Percentiles rank a stretch among this genome's conserved stretches.
Conservation (phyloP, 2,797 vertebrate species). For the Vultur gryphus region DNA sequence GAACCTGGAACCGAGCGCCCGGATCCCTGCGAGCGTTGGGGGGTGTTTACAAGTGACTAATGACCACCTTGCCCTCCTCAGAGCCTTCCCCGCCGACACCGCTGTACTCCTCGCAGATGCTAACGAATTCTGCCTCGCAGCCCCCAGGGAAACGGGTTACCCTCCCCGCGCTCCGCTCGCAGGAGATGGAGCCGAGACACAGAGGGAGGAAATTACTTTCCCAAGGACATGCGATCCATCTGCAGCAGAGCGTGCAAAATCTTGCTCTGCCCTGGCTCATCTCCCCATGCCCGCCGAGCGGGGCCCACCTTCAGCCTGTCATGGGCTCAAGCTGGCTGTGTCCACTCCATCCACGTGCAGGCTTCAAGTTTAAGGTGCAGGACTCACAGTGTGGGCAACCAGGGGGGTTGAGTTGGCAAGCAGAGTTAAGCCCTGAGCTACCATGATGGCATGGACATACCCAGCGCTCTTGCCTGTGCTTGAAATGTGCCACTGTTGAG, state of each 20-base stretch:
- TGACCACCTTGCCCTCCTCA: not conserved
- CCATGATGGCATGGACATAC: not conserved
- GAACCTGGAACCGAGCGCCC: not conserved
- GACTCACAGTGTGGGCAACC: not conserved
- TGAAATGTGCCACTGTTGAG: not conserved
- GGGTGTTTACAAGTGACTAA: not conserved
- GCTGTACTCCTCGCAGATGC: rapidly evolving
- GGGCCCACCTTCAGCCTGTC: not conserved
- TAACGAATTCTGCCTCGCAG: not conserved
- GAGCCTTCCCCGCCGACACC: not conserved
- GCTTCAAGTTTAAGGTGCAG: not conserved
- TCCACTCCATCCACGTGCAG: rapidly evolving
- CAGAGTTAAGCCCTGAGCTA: not conserved
- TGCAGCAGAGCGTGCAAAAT: not conserved
- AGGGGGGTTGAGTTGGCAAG: not conserved
- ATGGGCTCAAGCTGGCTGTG: not conserved
- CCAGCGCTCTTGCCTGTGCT: no score
- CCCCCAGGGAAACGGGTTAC: not conserved
- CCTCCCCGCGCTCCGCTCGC: rapidly evolving
- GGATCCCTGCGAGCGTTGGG: not conserved
- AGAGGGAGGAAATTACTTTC: not conserved
- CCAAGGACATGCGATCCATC: not conserved
- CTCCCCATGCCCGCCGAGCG: rapidly evolving
- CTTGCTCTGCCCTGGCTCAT: not conserved
- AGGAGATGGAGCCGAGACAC: not conserved